Evolutionary conservation across 2,888 invertebrate genomes (phyloP).

Genomic region (Hypena proboscidalis): DNA sequence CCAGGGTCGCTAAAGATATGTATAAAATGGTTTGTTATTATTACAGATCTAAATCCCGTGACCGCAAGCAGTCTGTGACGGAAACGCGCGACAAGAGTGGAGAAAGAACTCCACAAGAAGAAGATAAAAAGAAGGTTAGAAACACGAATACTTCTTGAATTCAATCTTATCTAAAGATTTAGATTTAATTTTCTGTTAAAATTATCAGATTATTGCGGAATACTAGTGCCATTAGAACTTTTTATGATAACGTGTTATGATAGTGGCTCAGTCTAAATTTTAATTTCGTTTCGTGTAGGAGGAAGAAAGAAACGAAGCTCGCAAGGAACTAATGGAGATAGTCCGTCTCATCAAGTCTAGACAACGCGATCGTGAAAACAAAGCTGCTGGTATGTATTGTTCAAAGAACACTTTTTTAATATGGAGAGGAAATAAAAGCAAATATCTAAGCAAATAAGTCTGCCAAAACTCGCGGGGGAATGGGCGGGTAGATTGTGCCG

Average conservation of each 20-base stretch:
- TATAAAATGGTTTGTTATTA: background rate
- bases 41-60: slow-evolving; percentile 42
- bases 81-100: slow-evolving; percentile 44
- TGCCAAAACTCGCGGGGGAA: too few relatives aligned
- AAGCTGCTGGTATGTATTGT: slow-evolving; percentile 57
- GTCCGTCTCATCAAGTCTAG: slow-evolving; percentile 78
- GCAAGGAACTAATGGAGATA: slow-evolving; percentile 80
- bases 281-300: slow-evolving; percentile 60
- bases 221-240: too few relatives aligned
- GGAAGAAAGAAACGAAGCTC: slow-evolving; percentile 69
- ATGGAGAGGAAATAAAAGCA: too few relatives aligned
- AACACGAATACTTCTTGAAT: background rate
- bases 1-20: background rate
- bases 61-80: slow-evolving; percentile 44
- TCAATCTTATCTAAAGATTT: too few relatives aligned
- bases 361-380: slow-evolving; percentile 69
- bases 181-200: too few relatives aligned
- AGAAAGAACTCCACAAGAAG: slow-evolving; percentile 48
- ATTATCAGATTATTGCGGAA: too few relatives aligned
- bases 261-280: too few relatives aligned
- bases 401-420: background rate
- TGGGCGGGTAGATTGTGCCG: too few relatives aligned
- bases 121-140: slow-evolving; percentile 66
- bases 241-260: too few relatives aligned
- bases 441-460: too few relatives aligned